Evolutionary conservation across 2,888 invertebrate genomes (phyloP), one percentile per base, ranked within the genome.

Genomic region (Cetonia aurata): DNA sequence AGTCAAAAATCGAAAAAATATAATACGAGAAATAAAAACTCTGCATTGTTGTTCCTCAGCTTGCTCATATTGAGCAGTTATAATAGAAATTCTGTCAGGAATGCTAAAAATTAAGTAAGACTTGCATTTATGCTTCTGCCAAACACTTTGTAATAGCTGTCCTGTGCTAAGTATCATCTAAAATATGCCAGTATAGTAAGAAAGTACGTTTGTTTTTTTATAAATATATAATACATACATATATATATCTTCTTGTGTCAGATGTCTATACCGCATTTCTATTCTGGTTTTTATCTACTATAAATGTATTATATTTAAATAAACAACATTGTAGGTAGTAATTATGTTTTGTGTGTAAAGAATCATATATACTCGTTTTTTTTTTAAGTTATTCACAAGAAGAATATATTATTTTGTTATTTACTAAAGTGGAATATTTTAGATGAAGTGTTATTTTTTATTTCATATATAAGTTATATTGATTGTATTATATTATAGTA

Each of bases 21-120:
- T 53, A 25, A 56, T 56, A 56, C 17, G 56, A 56, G 56, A 17
- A 44, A 56, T 56, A 41, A 48, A 68, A 52, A 72, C 79, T 78
- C 79, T 79, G 78, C 75, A 78, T 75, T 74, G 74, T 78, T 77
- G 78, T 76, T 79, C 72, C 71, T 74, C 75, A 76, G 76, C 75
- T 79, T 77, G 80, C 80, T 80, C 80, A 80, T 76, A 80, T 80
- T 80, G 80, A 80, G 80, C 79, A 79, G 76, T 74, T 76, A 68
- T 71, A 67, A 72, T 74, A 76, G 73, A 75, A 75, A 75, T 77
- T 76, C 75, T 76, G 72, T 75, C 71, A 74, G 70, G 73, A 73
- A 76, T 74, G 73, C 71, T 73, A 74, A 74, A 73, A 56, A 62
- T 55, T 73, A 75, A 71, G 73, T 66, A 73, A 74, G 75, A 75